These are phyloP conservation scores for Macquaria australasica DNA, from an alignment of 2,113 vertebrate species.

Conservation along the genomic window DNA sequence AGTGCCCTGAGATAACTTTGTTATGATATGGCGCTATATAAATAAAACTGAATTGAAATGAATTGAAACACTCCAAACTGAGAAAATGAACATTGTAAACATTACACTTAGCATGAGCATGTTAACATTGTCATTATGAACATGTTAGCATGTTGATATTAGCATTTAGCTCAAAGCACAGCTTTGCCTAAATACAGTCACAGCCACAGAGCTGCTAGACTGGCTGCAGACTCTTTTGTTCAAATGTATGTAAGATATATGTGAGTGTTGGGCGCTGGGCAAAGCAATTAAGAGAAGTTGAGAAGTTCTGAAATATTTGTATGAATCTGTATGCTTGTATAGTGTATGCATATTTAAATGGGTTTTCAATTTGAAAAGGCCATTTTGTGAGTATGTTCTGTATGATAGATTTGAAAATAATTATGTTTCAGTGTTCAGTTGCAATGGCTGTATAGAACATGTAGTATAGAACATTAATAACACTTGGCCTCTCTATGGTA, in stretches of 20 bases:
- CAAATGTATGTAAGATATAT: neutral
- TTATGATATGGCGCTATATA: too few species aligned
- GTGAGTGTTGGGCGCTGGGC: too few species aligned
- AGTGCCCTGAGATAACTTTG: too few species aligned
- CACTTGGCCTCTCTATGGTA: neutral
- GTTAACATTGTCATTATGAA: neutral
- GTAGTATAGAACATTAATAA: neutral
- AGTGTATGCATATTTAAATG: neutral
- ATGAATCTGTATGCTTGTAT: neutral
- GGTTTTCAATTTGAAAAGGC: neutral
- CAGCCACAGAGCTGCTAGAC: too few species aligned
- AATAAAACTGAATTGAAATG: too few species aligned
- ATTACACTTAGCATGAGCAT: neutral
- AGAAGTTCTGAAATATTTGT: neutral
- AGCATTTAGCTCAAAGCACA: neutral
- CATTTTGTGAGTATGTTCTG: neutral
- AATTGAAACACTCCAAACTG: neutral
- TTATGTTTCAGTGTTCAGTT: neutral
- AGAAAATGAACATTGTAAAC: neutral
- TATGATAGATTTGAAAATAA: neutral
- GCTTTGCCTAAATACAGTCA: too few species aligned
- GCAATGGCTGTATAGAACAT: neutral
- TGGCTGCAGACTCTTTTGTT: neutral
- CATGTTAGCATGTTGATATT: neutral
- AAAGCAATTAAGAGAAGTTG: too few species aligned